Conservation (phyloP, 2,797 vertebrate genomes). For the Acipenser ruthenus region DNA sequence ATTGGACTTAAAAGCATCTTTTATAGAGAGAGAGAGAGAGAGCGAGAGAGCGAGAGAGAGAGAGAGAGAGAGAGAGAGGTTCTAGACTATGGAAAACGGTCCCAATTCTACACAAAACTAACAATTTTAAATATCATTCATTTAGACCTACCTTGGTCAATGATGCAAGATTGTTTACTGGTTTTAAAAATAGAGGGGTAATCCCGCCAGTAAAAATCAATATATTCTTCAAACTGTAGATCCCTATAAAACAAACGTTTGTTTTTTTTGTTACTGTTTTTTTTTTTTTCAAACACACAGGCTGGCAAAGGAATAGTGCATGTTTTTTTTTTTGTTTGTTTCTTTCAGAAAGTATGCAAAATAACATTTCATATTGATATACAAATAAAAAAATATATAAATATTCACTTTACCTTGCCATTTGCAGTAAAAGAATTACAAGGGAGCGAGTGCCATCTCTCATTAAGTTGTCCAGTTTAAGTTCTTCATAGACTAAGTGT, state of each 20-base stretch:
- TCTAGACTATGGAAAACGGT: neutral
- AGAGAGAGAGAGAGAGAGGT: neutral
- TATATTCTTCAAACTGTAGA: constrained; percentile 78
- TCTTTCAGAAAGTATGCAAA: no score
- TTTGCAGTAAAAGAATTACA: constrained; percentile 81
- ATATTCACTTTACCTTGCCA: constrained; percentile 70
- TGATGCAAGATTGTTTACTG: constrained; percentile 68
- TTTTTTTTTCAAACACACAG: neutral
- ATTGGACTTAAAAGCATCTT: no score
- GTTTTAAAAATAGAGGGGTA: constrained; percentile 78
- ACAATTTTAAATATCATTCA: neutral
- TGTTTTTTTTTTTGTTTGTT: no score
- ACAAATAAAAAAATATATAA: neutral
- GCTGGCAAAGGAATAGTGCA: neutral
- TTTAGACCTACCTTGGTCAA: constrained; percentile 73
- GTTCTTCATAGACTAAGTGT: constrained; percentile 89
- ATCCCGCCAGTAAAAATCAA: constrained; percentile 93
- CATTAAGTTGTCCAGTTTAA: constrained; percentile 88
- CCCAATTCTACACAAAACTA: no score
- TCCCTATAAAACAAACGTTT: constrained; percentile 58
- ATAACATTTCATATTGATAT: neutral
- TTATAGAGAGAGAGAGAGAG: no score
- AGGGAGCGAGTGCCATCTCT: constrained; percentile 75
- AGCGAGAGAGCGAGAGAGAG: neutral
- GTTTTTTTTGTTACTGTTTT: neutral